Conservation (phyloP, 2,888 invertebrate species). For the Pantelozetes paolii region DNA sequence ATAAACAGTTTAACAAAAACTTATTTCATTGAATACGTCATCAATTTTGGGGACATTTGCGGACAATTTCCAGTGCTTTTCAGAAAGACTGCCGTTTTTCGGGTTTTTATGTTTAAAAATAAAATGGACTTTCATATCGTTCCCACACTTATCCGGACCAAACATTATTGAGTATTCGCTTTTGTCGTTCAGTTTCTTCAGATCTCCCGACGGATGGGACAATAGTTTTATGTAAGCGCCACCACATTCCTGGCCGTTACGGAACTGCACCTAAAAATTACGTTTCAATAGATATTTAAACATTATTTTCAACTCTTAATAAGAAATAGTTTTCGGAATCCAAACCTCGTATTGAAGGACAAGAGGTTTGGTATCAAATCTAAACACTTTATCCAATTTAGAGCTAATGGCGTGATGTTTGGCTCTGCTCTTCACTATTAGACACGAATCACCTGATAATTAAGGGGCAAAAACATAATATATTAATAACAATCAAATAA, state of each 20-base stretch:
- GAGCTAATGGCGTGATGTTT: slow-evolving; percentile 81
- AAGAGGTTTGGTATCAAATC: slow-evolving; percentile 66
- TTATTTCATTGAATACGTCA: slow-evolving; percentile 45
- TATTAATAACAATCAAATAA: not conserved
- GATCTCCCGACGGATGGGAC: slow-evolving; percentile 61
- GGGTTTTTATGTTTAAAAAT: slow-evolving; percentile 96
- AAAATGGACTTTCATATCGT: slow-evolving; percentile 79
- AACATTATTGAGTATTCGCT: slow-evolving; percentile 99
- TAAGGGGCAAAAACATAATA: not conserved
- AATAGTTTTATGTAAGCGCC: slow-evolving; percentile 95
- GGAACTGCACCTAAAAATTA: slow-evolving; percentile 58
- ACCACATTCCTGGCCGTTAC: slow-evolving; percentile 97
- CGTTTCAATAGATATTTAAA: slow-evolving; percentile 13
- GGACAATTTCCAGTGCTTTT: slow-evolving; percentile 93
- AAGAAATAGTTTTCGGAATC: not conserved
- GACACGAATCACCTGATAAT: slow-evolving; percentile 39
- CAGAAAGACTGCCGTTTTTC: slow-evolving; percentile 77
- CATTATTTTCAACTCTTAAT: too few species aligned
- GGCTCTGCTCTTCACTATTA: slow-evolving; percentile 67
- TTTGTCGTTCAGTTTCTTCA: slow-evolving; percentile 81
- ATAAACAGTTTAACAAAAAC: not conserved
- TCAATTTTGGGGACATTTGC: slow-evolving; percentile 59
- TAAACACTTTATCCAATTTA: slow-evolving; percentile 69
- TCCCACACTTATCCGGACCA: slow-evolving; percentile 98
- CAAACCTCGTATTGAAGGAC: slow-evolving; percentile 72